Base-by-base conservation (phyloP, 2,888 invertebrate species). In the Brassicogethes aeneus region DNA sequence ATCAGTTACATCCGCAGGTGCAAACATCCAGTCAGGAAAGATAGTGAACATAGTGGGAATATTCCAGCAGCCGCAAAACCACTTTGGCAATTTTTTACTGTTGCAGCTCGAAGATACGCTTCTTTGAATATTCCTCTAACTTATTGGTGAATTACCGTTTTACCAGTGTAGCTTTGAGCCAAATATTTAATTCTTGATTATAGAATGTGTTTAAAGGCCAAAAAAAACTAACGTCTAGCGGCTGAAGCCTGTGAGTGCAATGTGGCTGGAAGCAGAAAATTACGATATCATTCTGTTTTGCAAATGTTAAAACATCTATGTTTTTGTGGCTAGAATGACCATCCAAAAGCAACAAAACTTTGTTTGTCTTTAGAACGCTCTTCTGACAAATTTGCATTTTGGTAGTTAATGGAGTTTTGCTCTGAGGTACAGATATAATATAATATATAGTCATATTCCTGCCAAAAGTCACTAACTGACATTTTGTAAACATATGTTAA, bases 271-370 rank as follows among this genome's bases (percentile, higher is more conserved):
- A n/a, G n/a, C n/a, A n/a, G n/a, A n/a, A n/a, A n/a, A n/a, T n/a
- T n/a, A n/a, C n/a, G n/a, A n/a, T n/a, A n/a, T n/a, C n/a, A 45
- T 61, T 51, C 38, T 57, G 49, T 40, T 59, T 51, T 12, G 57
- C 60, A 40, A 40, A 56, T 32, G 52, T 48, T n/a, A 66, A 47
- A 3, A 55, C 37, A 17, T 56, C 51, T 13, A 60, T 31, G 37
- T 56, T 29, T 44, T 50, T 51, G 17, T 51, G 52, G 33, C 47
- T 51, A 2, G 39, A 13, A 37, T 66, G 64, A 8, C 62, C 62
- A 51, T 66, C 64, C 10, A 64, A 39, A 14, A 65, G 51, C 12
- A 66, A 37, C 29, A 64, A 45, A 29, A 52, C 45, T 7, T 40
- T 44, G 7, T 45, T 38, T 14, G n/a, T n/a, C n/a, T n/a, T n/a